Conservation (phyloP, 2,888 invertebrate genomes). For the Sarcophaga subvicina region DNA sequence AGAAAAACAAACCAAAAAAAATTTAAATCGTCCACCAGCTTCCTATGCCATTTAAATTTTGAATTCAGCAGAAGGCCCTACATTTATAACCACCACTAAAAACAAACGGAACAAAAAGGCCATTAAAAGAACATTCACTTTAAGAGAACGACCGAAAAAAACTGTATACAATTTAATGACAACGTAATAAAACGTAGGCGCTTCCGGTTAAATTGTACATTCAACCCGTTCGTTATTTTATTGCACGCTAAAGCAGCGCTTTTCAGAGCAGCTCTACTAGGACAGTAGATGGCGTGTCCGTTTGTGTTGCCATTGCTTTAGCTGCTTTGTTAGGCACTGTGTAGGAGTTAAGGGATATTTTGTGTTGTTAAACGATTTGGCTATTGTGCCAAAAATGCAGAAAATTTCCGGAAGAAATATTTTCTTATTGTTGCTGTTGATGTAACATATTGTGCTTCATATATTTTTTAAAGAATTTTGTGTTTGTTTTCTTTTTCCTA, state of each 20-base stretch:
- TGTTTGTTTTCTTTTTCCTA: too few relatives aligned
- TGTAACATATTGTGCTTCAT: too few relatives aligned
- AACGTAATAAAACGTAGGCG: slow-evolving; percentile 25
- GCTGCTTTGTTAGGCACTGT: neutral
- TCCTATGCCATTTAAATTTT: too few relatives aligned
- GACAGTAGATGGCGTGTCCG: too few relatives aligned
- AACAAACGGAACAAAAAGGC: neutral
- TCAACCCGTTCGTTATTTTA: slow-evolving; percentile 49
- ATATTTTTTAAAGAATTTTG: neutral
- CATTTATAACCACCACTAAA: too few relatives aligned
- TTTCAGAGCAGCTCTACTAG: too few relatives aligned
- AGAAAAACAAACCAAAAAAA: too few relatives aligned
- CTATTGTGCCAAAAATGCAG: slow-evolving; percentile 60
- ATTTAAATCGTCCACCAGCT: too few relatives aligned
- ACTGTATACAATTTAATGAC: slow-evolving; percentile 43
- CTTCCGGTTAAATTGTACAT: slow-evolving; percentile 54
- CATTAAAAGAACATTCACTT: slow-evolving; percentile 45
- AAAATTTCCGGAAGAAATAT: neutral
- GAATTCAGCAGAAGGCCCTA: too few relatives aligned
- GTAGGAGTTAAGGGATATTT: neutral
- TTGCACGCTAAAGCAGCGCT: neutral
- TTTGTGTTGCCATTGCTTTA: neutral
- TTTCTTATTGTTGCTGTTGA: slow-evolving; percentile 40
- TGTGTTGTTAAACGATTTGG: slow-evolving; percentile 52
- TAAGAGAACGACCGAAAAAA: neutral